Percentiles rank a stretch among this genome's conserved stretches.
phyloP scores from a whole-genome alignment of 2,113 vertebrate genomes.

The Ondatra zibethicus region DNA sequence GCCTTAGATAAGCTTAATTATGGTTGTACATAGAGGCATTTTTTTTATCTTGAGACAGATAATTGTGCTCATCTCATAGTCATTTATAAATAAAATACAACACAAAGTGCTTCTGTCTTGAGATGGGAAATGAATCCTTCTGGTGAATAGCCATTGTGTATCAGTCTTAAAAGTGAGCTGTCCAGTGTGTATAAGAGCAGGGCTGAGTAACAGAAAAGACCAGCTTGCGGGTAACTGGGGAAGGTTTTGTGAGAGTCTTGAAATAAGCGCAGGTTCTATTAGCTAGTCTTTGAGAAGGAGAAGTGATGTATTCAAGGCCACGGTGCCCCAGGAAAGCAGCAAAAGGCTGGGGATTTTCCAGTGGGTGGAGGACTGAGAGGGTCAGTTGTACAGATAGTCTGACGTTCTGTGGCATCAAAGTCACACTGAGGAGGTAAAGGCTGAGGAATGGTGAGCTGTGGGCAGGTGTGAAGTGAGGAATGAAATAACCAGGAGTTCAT shows the following conservation, averaged over 20 bases:
- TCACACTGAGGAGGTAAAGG: not conserved
- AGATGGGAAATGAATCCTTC: not conserved
- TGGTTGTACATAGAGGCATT: not conserved
- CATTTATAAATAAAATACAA: not conserved
- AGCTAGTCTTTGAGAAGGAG: not conserved
- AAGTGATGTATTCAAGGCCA: not conserved
- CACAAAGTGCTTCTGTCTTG: not conserved
- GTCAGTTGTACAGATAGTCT: not conserved
- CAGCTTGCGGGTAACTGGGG: not conserved
- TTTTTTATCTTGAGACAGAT: conserved; percentile 9
- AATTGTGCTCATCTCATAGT: not conserved
- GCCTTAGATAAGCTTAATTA: not conserved
- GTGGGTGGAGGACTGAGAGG: not conserved
- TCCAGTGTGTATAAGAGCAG: not conserved
- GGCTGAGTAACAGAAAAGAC: not conserved
- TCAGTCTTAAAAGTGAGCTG: not conserved
- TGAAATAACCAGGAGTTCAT: not conserved
- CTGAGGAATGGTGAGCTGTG: not conserved
- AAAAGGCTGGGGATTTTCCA: not conserved
- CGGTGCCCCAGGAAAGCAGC: not conserved
- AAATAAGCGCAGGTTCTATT: conserved; percentile 4
- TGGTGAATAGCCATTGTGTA: not conserved
- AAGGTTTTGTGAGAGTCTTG: not conserved
- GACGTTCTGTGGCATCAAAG: not conserved
- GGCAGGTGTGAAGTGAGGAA: not conserved